A percentile compares a stretch with the other conserved stretches of the same genome.
Conservation (phyloP, 53 echinoderm and acorn worm species). For the Patiria pectinifera region DNA sequence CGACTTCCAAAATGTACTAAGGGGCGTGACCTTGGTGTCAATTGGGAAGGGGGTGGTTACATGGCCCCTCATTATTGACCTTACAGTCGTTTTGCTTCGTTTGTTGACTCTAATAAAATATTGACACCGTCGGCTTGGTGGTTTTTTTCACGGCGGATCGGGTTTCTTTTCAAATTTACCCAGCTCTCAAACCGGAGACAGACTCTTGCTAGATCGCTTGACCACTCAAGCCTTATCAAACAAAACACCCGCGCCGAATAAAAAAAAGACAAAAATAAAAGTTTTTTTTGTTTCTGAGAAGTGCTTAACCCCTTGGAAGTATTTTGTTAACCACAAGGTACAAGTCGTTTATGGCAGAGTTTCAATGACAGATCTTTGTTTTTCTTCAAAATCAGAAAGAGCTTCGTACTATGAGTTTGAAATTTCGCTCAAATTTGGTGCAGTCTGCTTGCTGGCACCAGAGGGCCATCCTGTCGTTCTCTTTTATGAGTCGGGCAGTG, state of each 20-base stretch:
- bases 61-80: neutral
- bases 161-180: constrained; percentile 15
- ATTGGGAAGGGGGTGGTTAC: neutral
- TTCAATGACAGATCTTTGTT: no score
- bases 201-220: neutral
- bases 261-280: no score
- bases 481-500: no score
- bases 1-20: neutral
- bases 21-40: neutral
- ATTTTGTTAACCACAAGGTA: no score
- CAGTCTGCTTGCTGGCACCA: no score
- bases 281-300: no score
- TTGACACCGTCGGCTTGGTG: constrained; percentile 1
- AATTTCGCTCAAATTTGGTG: no score
- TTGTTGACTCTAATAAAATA: neutral
- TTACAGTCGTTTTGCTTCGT: neutral
- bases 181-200: constrained; percentile 16
- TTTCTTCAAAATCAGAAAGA: no score
- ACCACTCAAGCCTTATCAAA: constrained; percentile 34
- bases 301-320: no score
- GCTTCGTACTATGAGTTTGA: no score
- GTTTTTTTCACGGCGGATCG: neutral
- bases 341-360: no score
- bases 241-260: neutral
- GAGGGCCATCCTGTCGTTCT: no score